Percentiles rank a stretch among this genome's conserved stretches.
Conservation (phyloP, 2,888 invertebrate genomes). For the Lycaena phlaeas region DNA sequence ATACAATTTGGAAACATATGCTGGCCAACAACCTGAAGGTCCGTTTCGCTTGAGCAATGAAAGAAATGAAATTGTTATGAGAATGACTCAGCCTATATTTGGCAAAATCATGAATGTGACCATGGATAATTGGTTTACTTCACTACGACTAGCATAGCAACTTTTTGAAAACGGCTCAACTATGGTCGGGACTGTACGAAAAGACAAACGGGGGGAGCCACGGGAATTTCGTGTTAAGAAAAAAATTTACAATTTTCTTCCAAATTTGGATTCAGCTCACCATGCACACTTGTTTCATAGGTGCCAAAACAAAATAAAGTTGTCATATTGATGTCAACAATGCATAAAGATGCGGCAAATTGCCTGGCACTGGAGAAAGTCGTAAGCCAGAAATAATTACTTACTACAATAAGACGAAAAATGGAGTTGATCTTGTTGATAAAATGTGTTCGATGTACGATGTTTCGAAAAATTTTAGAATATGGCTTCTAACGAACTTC, state of each 20-base stretch:
- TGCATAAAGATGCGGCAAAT: neutral
- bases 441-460: constrained; percentile 20
- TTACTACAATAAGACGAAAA: constrained; percentile 23
- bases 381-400: constrained; percentile 19
- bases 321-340: neutral
- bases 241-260: neutral
- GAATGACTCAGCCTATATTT: constrained; percentile 1
- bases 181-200: constrained; percentile 1
- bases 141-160: constrained; percentile 1
- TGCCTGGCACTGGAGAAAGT: constrained; percentile 12
- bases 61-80: constrained; percentile 1
- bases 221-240: constrained; percentile 8
- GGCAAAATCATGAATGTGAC: constrained; percentile 1
- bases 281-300: neutral
- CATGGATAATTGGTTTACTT: constrained; percentile 7
- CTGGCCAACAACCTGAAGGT: constrained; percentile 1
- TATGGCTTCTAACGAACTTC: constrained; percentile 19
- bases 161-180: neutral
- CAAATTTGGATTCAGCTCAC: constrained; percentile 1
- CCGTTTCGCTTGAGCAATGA: constrained; percentile 7
- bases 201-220: constrained; percentile 8
- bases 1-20: constrained; percentile 9
- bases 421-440: constrained; percentile 21
- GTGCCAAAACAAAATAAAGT: neutral
- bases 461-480: constrained; percentile 17